Base-by-base conservation (phyloP, 2,113 vertebrate species). In the Orientallactaga bullata region DNA sequence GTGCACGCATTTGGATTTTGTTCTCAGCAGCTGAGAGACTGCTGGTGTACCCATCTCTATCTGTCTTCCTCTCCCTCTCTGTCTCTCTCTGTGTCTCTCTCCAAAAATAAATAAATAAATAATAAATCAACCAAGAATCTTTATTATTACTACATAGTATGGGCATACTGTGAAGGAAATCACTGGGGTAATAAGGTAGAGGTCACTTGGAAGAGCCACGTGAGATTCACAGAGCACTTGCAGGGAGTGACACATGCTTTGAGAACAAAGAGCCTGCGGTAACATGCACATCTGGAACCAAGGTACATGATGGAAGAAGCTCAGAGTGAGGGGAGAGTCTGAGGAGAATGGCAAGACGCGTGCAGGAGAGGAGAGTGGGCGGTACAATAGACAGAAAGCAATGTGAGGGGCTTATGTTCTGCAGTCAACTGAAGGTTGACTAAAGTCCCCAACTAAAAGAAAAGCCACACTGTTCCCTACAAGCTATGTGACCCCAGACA, bases 81-180 rank as follows among this genome's bases (percentile, higher is more conserved):
- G n/a, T n/a, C n/a, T n/a, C n/a, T n/a, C n/a, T n/a, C n/a, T n/a
- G n/a, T n/a, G n/a, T n/a, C n/a, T n/a, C n/a, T n/a, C n/a, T n/a
- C n/a, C n/a, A n/a, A n/a, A n/a, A n/a, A n/a, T n/a, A n/a, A n/a
- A n/a, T n/a, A n/a, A n/a, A n/a, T n/a, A n/a, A n/a, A n/a, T n/a
- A 72, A 28, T 47, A 65, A 35, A 72, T 16, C 42, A 88, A 37
- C 1, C 4, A 84, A 32, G 5, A 37, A 68, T 0, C 17, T 63
- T 76, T 94, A 84, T 42, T 61, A 76, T 77, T n/a, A n/a, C 7
- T n/a, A n/a, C 7, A 78, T 84, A 88, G 60, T 55, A 37, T n/a
- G 32, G 23, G 58, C 65, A 66, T 47, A 13, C 2, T n/a, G 0
- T 20, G 66, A 65, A 85, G 1, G 5, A 85, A 90, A 87, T 39